Percentiles rank a stretch among this genome's conserved stretches.
Conservation (phyloP, 2,797 vertebrate species). For the Corythornis leucogaster region DNA sequence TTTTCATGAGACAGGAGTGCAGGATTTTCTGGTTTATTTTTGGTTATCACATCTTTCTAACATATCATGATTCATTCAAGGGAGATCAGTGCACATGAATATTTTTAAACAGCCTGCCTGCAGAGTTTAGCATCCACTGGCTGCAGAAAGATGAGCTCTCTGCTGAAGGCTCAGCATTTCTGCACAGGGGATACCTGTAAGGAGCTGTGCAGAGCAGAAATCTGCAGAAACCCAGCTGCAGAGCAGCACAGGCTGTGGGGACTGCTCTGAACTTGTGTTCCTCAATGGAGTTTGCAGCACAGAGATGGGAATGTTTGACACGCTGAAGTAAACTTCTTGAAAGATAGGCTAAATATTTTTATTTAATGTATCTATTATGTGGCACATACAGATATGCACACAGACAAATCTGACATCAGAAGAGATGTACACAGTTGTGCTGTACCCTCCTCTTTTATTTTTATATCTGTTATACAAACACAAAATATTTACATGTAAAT, state of each 20-base stretch:
- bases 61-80: neutral
- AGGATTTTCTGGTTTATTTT: constrained; percentile 51
- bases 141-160: too few relatives aligned
- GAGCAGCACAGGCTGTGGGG: neutral
- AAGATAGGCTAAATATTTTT: neutral
- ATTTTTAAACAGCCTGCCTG: too few relatives aligned
- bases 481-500: too few relatives aligned
- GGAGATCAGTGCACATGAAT: too few relatives aligned
- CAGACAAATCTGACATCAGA: neutral
- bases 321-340: neutral
- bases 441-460: neutral
- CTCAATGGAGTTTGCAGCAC: neutral
- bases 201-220: neutral
- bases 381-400: accelerated
- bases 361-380: accelerated
- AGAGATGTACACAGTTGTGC: neutral
- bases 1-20: neutral
- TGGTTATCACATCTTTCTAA: constrained; percentile 18
- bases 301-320: neutral
- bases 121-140: too few relatives aligned
- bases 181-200: accelerated
- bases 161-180: neutral
- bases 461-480: too few relatives aligned
- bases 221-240: neutral
- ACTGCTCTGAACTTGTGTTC: neutral